A percentile compares a stretch with the other conserved stretches of the same genome.
phyloP scores from a whole-genome alignment of 53 echinoderm and acorn worm species.

The Temnopleurus reevesii region DNA sequence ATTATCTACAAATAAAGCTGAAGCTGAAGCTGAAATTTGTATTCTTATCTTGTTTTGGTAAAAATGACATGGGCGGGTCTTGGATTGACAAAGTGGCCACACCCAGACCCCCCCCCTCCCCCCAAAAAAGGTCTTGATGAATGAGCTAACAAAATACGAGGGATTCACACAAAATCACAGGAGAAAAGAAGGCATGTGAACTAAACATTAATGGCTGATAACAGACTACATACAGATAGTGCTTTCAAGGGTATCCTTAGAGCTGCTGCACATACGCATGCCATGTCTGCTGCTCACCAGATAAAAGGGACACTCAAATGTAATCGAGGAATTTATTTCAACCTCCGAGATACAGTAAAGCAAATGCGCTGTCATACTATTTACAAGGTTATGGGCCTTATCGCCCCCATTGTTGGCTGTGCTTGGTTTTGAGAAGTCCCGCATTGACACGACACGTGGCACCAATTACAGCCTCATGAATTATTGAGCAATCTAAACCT shows the following conservation, averaged over 20 bases:
- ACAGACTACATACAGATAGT: neutral
- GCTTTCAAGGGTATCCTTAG: neutral
- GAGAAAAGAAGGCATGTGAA: neutral
- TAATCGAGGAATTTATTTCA: constrained; percentile 26
- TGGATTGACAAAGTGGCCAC: too few species aligned
- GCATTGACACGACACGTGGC: constrained; percentile 28
- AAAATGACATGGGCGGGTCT: too few species aligned
- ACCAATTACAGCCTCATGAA: neutral
- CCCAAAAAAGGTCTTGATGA: too few species aligned
- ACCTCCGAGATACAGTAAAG: neutral
- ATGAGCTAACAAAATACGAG: too few species aligned
- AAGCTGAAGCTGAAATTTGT: too few species aligned
- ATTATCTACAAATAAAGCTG: too few species aligned
- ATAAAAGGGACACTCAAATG: constrained; percentile 15
- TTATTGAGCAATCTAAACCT: constrained; percentile 3
- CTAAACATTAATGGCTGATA: neutral
- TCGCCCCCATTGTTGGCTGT: neutral
- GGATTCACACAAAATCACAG: neutral
- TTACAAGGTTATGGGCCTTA: neutral
- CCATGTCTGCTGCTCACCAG: neutral
- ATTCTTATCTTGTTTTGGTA: too few species aligned
- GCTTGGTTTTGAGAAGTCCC: neutral
- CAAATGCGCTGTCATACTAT: constrained; percentile 19
- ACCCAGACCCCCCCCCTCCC: too few species aligned
- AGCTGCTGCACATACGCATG: neutral